phyloP scores from a whole-genome alignment of 2,113 vertebrate genomes.

The Cygnus buccinator region DNA sequence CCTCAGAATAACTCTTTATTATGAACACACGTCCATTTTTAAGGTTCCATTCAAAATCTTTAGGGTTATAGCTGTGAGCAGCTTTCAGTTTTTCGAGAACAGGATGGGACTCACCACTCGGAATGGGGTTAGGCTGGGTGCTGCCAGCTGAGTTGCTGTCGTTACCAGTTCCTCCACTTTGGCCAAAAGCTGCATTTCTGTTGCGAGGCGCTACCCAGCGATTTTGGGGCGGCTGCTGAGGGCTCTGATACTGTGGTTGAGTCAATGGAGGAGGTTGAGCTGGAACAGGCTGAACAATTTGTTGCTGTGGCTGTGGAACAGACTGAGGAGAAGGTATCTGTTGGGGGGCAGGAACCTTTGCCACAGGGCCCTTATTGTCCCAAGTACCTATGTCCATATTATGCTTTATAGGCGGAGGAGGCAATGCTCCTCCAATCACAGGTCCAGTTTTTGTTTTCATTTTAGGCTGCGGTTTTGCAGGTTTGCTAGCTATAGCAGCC shows the following conservation, averaged over 20 bases:
- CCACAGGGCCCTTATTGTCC: slow-evolving; percentile 92
- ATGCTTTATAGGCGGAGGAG: slow-evolving; percentile 94
- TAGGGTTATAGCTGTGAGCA: slow-evolving; percentile 96
- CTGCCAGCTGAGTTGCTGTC: slow-evolving; percentile 76
- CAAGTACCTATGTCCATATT: slow-evolving; percentile 98
- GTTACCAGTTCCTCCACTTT: slow-evolving; percentile 75
- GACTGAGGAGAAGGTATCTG: slow-evolving; percentile 75
- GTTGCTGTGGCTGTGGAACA: slow-evolving; percentile 76
- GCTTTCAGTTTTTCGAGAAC: slow-evolving; percentile 95
- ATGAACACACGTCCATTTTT: slow-evolving; percentile 95
- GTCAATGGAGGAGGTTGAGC: slow-evolving; percentile 83
- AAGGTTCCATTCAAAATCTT: slow-evolving; percentile 96
- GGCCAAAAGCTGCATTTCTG: slow-evolving; percentile 87
- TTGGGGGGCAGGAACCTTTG: slow-evolving; percentile 84
- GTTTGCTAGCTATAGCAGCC: slow-evolving; percentile 96
- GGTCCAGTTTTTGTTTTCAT: slow-evolving; percentile 89
- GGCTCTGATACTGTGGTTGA: slow-evolving; percentile 86
- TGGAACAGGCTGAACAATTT: slow-evolving; percentile 84
- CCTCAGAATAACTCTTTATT: slow-evolving; percentile 98
- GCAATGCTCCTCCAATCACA: slow-evolving; percentile 81
- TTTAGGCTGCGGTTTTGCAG: slow-evolving; percentile 92
- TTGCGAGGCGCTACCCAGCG: slow-evolving; percentile 95
- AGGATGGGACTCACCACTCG: slow-evolving; percentile 85
- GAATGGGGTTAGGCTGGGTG: slow-evolving; percentile 71
- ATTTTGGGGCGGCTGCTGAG: slow-evolving; percentile 87